These are phyloP conservation scores for Zosterops hypoxanthus DNA, from an alignment of 2,113 vertebrate genomes.

Conservation along the genomic window DNA sequence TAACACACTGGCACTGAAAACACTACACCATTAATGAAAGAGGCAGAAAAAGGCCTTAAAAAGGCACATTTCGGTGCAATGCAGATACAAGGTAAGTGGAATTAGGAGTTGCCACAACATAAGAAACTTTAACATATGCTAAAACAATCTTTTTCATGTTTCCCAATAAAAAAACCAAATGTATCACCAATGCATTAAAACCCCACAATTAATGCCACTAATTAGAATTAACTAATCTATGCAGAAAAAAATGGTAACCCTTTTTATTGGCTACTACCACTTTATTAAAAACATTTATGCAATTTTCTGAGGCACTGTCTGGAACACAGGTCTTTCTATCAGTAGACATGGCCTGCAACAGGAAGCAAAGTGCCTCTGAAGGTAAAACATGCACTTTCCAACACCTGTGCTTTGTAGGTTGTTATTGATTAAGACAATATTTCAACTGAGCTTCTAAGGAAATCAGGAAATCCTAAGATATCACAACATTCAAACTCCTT, in stretches of 20 bases:
- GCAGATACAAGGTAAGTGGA: not conserved
- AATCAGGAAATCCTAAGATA: not conserved
- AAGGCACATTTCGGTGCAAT: not conserved
- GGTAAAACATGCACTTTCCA: not conserved
- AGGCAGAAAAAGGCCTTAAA: not conserved
- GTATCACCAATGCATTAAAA: not conserved
- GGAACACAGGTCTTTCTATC: not conserved
- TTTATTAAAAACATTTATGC: not conserved
- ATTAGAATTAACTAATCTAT: not conserved
- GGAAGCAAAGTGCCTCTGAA: not conserved
- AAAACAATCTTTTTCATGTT: not conserved
- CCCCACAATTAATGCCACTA: not conserved
- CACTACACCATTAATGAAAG: not conserved
- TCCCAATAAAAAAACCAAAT: not conserved
- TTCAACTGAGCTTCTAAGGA: not conserved
- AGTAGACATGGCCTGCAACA: not conserved
- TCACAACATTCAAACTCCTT: not conserved
- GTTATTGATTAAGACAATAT: not conserved
- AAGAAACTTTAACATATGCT: not conserved
- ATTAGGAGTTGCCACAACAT: not conserved
- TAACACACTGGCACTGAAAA: not conserved
- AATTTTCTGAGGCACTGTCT: not conserved
- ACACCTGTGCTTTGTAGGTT: not conserved
- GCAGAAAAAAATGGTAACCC: rapidly evolving
- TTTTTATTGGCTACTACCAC: not conserved